Base-by-base conservation (phyloP, 2,113 vertebrate species). In the Amblyornis subalaris region DNA sequence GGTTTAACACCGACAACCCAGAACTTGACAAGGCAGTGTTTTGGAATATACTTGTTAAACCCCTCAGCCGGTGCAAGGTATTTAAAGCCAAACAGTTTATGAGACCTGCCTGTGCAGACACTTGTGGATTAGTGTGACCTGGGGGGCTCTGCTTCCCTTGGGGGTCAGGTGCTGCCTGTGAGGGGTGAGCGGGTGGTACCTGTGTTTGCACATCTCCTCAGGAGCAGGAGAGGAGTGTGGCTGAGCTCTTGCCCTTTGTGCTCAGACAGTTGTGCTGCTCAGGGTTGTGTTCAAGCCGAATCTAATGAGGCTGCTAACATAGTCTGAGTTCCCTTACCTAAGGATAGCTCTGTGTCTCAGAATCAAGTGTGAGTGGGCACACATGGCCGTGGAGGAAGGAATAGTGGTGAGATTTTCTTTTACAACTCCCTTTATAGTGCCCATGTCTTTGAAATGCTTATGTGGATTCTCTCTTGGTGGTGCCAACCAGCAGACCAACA, bases 161-260 rank as follows among this genome's bases (percentile, higher is more conserved):
- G 64, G 62, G 48, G 19, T 28, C 50, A 14, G 48, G 3, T 3
- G 6, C n/a, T 79, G 70, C 55, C 61, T 65, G 71, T 0, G 2
- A 3, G 50, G n/a, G 38, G 71, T 0, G 2, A 3, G 50, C 31
- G 38, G 22, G 26, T 28, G 8, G 7, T 17, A 1, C 1, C 13
- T 21, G n/a, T 33, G 70, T 23, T 33, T 22, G 16, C 14, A 0
- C 4, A 4, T 10, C 2, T 18, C 61, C 29, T 15, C 11, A 2
- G 48, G 53, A 71, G 44, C 25, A 31, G 62, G 21, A 18, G 5
- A 13, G 42, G 4, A 51, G 12, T 0, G 3, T 21, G 78, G 17
- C 36, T 1, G 5, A 45, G 45, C 69, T 28, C n/a, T 58, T 42
- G 8, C 28, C 31, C 38, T 65, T 45, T 42, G 51, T 28, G 29